These are phyloP conservation scores for Thalassophryne amazonica DNA, from an alignment of 2,797 vertebrate genomes.

Conservation along the genomic window DNA sequence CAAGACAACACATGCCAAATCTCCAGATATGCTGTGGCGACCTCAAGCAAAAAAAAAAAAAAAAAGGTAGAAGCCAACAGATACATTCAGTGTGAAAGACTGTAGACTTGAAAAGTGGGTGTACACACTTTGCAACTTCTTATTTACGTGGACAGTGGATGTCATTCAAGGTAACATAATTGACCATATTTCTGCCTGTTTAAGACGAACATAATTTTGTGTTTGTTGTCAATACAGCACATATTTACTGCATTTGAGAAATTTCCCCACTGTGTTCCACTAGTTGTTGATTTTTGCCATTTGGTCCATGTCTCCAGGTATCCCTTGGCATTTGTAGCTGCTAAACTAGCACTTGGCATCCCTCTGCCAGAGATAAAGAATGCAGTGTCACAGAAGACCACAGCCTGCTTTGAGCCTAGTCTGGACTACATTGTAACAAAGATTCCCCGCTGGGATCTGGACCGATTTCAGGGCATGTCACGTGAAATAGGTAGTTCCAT, in stretches of 20 bases:
- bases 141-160: too few relatives aligned
- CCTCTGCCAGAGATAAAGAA: conserved; percentile 93
- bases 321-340: conserved; percentile 93
- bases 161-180: too few relatives aligned
- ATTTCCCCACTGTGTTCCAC: neutral
- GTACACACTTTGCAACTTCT: too few relatives aligned
- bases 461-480: conserved; percentile 90
- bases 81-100: too few relatives aligned
- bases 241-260: neutral
- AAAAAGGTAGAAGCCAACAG: too few relatives aligned
- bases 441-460: conserved; percentile 94
- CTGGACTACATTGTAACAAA: conserved; percentile 95
- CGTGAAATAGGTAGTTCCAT: conserved; percentile 89
- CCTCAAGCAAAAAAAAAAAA: too few relatives aligned
- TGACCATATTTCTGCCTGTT: too few relatives aligned
- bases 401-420: conserved; percentile 94
- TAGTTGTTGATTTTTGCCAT: neutral
- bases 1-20: too few relatives aligned
- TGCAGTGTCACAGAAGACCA: conserved; percentile 88
- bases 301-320: conserved; percentile 74
- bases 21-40: too few relatives aligned
- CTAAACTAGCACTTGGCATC: conserved; percentile 92
- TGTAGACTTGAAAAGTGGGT: too few relatives aligned
- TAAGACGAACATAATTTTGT: too few relatives aligned
- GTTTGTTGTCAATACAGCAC: too few relatives aligned